A percentile compares a stretch with the other conserved stretches of the same genome.
Evolutionary conservation across 2,797 vertebrate genomes (phyloP).

Genomic region (Strix occidentalis): DNA sequence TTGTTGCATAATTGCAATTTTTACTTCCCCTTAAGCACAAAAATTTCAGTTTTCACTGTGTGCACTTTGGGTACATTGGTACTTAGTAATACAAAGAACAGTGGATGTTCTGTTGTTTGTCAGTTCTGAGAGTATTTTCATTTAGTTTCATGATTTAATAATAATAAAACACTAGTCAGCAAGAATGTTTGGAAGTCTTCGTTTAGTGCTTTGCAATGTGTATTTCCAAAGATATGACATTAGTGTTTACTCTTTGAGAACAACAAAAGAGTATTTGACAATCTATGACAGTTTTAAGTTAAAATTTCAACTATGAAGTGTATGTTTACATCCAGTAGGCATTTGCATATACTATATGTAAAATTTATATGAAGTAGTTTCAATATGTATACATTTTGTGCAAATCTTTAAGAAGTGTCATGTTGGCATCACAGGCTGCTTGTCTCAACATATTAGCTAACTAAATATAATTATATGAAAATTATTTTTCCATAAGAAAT

Average conservation of each 20-base stretch:
- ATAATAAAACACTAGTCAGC: not conserved
- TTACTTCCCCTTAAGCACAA: not conserved
- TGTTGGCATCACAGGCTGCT: not conserved
- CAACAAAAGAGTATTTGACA: not conserved
- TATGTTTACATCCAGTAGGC: not conserved
- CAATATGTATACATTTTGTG: not conserved
- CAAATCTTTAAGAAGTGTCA: not conserved
- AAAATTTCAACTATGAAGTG: not conserved
- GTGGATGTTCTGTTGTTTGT: not conserved
- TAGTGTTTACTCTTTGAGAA: not conserved
- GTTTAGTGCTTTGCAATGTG: not conserved
- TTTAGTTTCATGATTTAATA: not conserved
- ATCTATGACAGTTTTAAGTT: not conserved
- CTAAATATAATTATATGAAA: not conserved
- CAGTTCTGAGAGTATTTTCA: not conserved
- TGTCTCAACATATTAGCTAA: not conserved
- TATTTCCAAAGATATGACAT: not conserved
- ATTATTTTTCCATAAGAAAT: not conserved
- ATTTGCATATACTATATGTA: not conserved
- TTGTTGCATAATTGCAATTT: not conserved
- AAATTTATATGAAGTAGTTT: not conserved
- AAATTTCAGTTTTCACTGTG: not conserved
- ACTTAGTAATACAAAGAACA: not conserved
- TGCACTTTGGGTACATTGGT: not conserved
- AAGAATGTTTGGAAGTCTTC: not conserved